Conservation (phyloP, 2,797 vertebrate species). For the Smutsia gigantea region DNA sequence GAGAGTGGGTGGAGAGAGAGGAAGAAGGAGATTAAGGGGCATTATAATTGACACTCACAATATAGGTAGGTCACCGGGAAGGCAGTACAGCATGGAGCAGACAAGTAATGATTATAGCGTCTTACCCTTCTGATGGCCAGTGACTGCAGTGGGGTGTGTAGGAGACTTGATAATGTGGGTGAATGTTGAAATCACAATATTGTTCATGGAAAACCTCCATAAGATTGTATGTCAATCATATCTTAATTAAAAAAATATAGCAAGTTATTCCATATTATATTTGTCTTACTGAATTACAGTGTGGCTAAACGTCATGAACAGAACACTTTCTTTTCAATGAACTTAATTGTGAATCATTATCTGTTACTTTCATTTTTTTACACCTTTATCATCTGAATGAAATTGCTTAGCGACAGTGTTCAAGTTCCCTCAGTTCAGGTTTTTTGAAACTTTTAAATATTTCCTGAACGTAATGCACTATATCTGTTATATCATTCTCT, state of each 20-base stretch:
- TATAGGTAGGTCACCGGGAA: too few species aligned
- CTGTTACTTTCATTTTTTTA: not conserved
- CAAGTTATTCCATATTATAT: not conserved
- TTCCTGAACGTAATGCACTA: not conserved
- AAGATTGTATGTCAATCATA: too few species aligned
- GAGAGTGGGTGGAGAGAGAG: too few species aligned
- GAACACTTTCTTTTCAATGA: not conserved
- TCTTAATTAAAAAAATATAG: not conserved
- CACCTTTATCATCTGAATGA: not conserved
- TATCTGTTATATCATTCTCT: not conserved
- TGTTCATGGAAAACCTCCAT: too few species aligned
- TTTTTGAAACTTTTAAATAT: not conserved
- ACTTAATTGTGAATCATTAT: not conserved
- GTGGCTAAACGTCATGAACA: not conserved
- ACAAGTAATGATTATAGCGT: too few species aligned
- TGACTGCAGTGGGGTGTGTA: too few species aligned
- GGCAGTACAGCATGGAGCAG: too few species aligned
- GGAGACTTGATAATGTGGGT: too few species aligned
- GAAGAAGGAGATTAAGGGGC: too few species aligned
- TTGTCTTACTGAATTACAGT: not conserved
- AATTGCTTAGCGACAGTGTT: not conserved
- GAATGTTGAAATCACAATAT: too few species aligned
- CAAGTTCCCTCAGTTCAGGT: not conserved
- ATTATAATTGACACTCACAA: too few species aligned
- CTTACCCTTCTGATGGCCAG: too few species aligned